Base-by-base conservation (phyloP, 2,888 invertebrate species). In the Callimorpha dominula region DNA sequence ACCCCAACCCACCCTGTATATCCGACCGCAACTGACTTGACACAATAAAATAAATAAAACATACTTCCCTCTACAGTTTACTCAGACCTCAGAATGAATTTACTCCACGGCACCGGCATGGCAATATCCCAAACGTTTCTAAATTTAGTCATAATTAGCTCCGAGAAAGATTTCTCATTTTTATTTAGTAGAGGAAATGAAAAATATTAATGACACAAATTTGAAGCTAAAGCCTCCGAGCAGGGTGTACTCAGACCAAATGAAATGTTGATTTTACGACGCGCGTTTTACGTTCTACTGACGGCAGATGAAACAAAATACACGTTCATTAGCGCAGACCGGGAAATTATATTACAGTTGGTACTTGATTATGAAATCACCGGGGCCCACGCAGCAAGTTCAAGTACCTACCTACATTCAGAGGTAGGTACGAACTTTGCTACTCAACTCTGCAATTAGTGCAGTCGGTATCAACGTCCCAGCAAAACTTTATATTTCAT, bases 221-320 rank as follows among this genome's bases (percentile, higher is more conserved):
- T 92, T 88, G 85, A 88, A 89, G 87, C 88, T 83, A 78, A 82
- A 88, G 85, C 88, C 72, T 84, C 85, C 83, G 74, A 82, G 74
- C 79, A 81, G 77, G 72, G 83, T 85, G 86, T 82, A 84, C 87
- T 87, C 88, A 80, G 84, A 83, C 86, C 87, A 88, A 92, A 91
- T 90, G 90, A 92, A 92, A 92, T 91, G 93, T 93, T 93, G 92
- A 93, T 92, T 93, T 92, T 90, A 89, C 89, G 88, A 88, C 87
- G 89, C 88, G 85, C 87, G 88, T 88, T 91, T 90, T 90, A 90
- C 90, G 87, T 89, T 85, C 85, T 87, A 85, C 88, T 87, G 89
- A 85, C 90, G 90, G 90, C 90, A 91, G 91, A 93, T 91, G 93
- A 94, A 94, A 94, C 93, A 94, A 95, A 94, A 94, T 95, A 93